Evolutionary conservation across 2,888 invertebrate species (phyloP).

Genomic region (Chrysina gloriosa): DNA sequence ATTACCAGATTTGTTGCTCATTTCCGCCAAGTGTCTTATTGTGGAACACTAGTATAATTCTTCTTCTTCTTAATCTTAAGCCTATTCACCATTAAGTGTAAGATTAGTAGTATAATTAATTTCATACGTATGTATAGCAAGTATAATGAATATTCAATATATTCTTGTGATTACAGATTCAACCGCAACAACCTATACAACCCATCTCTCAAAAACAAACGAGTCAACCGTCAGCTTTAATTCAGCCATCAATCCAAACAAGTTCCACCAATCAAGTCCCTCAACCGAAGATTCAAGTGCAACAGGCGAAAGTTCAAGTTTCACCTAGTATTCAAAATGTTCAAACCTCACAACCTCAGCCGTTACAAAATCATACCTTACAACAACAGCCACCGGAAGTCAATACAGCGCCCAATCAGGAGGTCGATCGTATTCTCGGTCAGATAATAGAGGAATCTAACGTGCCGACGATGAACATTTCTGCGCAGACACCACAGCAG

Average conservation of each 20-base stretch:
- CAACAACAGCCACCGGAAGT: slow-evolving; percentile 25
- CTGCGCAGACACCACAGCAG: slow-evolving; percentile 59
- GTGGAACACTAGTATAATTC: too few species aligned
- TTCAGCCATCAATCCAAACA: slow-evolving; percentile 58
- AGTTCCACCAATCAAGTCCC: slow-evolving; percentile 45
- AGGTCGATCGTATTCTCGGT: slow-evolving; percentile 61
- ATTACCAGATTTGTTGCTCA: too few species aligned
- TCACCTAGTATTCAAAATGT: slow-evolving; percentile 45
- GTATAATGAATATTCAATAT: neutral
- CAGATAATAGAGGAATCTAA: slow-evolving; percentile 60
- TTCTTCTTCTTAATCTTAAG: too few species aligned
- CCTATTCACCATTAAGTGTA: too few species aligned
- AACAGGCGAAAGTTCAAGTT: slow-evolving; percentile 47
- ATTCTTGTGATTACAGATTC: slow-evolving; percentile 38
- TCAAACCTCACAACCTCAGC: slow-evolving; percentile 47
- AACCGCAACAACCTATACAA: slow-evolving; percentile 45
- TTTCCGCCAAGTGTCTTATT: too few species aligned
- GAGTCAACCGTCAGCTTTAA: slow-evolving; percentile 52
- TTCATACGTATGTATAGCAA: too few species aligned
- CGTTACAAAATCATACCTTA: slow-evolving; percentile 45
- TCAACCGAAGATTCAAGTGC: slow-evolving; percentile 43
- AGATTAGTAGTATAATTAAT: too few species aligned
- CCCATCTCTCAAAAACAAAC: slow-evolving; percentile 42
- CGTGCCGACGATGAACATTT: neutral
- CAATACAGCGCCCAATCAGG: slow-evolving; percentile 49